Evolutionary conservation across 2,797 vertebrate genomes (phyloP), one percentile per base, ranked within the genome.

Genomic region (Coranthus polyacanthus): DNA sequence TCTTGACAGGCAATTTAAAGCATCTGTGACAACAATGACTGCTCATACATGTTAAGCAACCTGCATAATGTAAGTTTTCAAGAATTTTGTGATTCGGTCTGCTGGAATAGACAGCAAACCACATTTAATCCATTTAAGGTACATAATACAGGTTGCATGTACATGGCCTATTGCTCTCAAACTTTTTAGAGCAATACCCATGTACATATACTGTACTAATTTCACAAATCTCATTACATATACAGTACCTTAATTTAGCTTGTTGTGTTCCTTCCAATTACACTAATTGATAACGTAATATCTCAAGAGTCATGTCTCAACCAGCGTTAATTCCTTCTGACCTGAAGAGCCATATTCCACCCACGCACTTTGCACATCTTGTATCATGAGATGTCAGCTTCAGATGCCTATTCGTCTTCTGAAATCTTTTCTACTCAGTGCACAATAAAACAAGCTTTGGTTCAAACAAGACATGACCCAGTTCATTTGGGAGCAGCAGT

Each of bases 381-480:
- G 26, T 21, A 29, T 64, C 22, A 16, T 51, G 66, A 74, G 76
- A 70, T 37, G 66, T 79, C 74, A 70, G 42, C 44, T 77, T 43
- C 67, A 54, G 47, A 70, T 57, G 34, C 32, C 16, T 50, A 5
- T 51, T 66, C 42, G 5, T 20, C 43, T 60, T 58, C 41, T 49
- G 29, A 56, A 51, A 78, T 32, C 49, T 61, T 49, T 66, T 79
- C 75, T 50, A 20, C 46, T 72, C 60, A 45, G 78, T 85, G 58
- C 64, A 83, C 78, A 86, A 77, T 86, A 62, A 82, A 73, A 70
- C 51, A 69, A 45, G 52, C 29, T 69, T 55, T 16, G 63, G 59
- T 60, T 79, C 75, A 81, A 84, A 73, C 29, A 36, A 60, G 59
- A 69, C 45, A n/a, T 78, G 68, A 78, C 59, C 79, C 68, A 85